Evolutionary conservation across 2,888 invertebrate genomes (phyloP).

Genomic region (Toxonevra muliebris): DNA sequence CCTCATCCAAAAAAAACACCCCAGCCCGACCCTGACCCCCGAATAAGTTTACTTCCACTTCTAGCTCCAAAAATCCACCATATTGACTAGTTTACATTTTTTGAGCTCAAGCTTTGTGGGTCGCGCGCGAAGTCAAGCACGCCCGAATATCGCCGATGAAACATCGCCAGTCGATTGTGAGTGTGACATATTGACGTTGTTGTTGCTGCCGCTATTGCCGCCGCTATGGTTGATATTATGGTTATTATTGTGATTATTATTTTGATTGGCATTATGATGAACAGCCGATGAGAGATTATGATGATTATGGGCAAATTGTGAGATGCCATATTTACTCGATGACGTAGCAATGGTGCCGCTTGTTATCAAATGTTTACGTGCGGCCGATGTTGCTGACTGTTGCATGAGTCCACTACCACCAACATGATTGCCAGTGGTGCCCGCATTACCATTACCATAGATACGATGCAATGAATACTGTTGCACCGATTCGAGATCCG

Average conservation of each 20-base stretch:
- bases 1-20: neutral
- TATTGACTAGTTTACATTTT: slow-evolving; percentile 65
- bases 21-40: slow-evolving; percentile 11
- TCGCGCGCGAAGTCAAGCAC: slow-evolving; percentile 69
- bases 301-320: slow-evolving; percentile 51
- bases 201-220: slow-evolving; percentile 13
- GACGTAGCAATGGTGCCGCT: slow-evolving; percentile 49
- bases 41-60: slow-evolving; percentile 53
- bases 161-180: slow-evolving; percentile 74
- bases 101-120: slow-evolving; percentile 64
- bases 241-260: slow-evolving; percentile 16
- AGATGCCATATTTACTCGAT: slow-evolving; percentile 60
- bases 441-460: slow-evolving; percentile 47
- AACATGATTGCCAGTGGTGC: slow-evolving; percentile 43
- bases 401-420: slow-evolving; percentile 44
- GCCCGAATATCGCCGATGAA: slow-evolving; percentile 70
- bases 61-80: slow-evolving; percentile 66
- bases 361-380: slow-evolving; percentile 57
- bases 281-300: slow-evolving; percentile 38
- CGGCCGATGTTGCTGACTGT: slow-evolving; percentile 52
- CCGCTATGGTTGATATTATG: slow-evolving; percentile 40
- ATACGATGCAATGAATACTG: slow-evolving; percentile 64
- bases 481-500: slow-evolving; percentile 63
- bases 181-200: slow-evolving; percentile 66
- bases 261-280: slow-evolving; percentile 27